Percentiles rank a stretch among this genome's conserved stretches.
Evolutionary conservation across 2,797 vertebrate genomes (phyloP).

Genomic region (Brotula barbata): DNA sequence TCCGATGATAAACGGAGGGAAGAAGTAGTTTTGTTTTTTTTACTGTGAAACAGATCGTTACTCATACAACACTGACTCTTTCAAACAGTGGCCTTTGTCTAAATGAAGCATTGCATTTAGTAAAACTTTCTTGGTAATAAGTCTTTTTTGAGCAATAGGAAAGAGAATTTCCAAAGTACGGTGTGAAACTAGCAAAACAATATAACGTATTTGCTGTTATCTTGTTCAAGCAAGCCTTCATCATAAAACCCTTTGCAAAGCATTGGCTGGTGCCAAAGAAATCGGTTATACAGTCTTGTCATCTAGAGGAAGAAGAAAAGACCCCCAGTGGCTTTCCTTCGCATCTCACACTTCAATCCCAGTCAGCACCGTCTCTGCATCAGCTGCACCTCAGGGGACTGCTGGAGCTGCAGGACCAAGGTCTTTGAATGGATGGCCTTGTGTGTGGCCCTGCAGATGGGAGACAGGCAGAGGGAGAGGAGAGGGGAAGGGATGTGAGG

Average conservation of each 20-base stretch:
- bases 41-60: too few relatives aligned
- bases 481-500: conserved; percentile 25
- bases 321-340: conserved; percentile 37
- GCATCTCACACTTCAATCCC: conserved; percentile 55
- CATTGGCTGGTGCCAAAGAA: conserved; percentile 40
- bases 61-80: too few relatives aligned
- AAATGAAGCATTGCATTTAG: not conserved
- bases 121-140: not conserved
- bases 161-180: not conserved
- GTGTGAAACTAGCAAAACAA: conserved; percentile 5
- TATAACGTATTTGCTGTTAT: conserved; percentile 18
- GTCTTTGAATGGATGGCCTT: conserved; percentile 70
- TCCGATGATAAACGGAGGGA: too few relatives aligned
- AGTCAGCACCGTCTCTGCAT: conserved; percentile 33
- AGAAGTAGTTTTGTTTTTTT: too few relatives aligned
- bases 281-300: conserved; percentile 27
- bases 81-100: too few relatives aligned
- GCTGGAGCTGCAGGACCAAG: conserved; percentile 45
- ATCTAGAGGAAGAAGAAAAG: conserved; percentile 43
- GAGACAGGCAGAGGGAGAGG: conserved; percentile 8
- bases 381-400: conserved; percentile 50
- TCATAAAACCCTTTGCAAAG: conserved; percentile 37
- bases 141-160: not conserved
- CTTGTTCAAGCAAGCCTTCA: conserved; percentile 40
- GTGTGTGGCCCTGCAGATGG: conserved; percentile 45